Evolutionary conservation across 2,888 invertebrate genomes (phyloP), one percentile per base, ranked within the genome.

Genomic region (Herminia tarsipennalis): DNA sequence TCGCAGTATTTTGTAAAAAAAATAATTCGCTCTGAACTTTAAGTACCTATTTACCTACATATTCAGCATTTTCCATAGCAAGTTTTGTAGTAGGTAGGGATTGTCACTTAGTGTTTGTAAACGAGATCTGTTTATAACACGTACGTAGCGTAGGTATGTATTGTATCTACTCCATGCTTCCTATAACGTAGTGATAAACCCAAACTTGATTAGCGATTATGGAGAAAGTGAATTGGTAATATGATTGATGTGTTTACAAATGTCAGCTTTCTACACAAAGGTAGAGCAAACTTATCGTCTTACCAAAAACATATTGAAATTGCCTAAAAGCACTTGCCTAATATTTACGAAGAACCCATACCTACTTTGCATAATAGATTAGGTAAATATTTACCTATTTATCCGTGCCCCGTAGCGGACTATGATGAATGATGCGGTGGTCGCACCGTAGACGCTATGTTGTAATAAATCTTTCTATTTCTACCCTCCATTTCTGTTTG

Each of bases 391-490:
- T 75, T 68, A 42, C 38, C 28, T 40, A 44, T 55, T 51, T 40
- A 53, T 46, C 47, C n/a, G 14, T 13, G 14, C 6, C 25, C 20
- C 10, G 43, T 53, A 42, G 50, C 46, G 40, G 33, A 46, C 43
- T 47, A 64, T 73, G 76, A 76, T 39, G 57, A 59, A 76, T 70
- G 61, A 50, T 34, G 37, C 18, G 20, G 37, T 46, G 46, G 36
- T 52, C 47, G 41, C 46, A 42, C 41, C 5, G 21, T 35, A 44
- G 42, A 22, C 35, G 27, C 10, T 34, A 28, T 53, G 38, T 38
- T 17, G 30, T 41, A 45, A 69, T 76, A 77, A 76, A 75, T 76
- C 59, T 50, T 37, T 38, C 51, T 67, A 62, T 68, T 63, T 55
- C 42, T 56, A 45, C 43, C 52, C 42, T 37, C 21, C 49, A 46